Evolutionary conservation across 2,113 vertebrate genomes (phyloP).

Genomic region (Acrocephalus kingi): DNA sequence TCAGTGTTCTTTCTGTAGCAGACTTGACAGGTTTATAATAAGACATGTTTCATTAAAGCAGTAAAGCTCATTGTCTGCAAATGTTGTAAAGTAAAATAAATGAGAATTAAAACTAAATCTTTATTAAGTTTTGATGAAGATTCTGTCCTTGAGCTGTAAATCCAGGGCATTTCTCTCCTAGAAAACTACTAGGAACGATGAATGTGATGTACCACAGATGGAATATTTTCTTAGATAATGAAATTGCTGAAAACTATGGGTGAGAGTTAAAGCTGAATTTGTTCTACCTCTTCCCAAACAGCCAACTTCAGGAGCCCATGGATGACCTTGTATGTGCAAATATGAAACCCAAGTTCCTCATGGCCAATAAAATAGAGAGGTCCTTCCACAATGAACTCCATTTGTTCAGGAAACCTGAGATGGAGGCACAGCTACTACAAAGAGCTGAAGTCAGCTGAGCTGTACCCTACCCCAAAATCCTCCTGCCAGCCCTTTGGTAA

Average conservation of each 20-base stretch:
- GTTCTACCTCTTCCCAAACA: not conserved
- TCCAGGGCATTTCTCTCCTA: not conserved
- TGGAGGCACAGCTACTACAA: not conserved
- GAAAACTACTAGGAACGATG: not conserved
- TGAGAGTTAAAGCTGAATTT: not conserved
- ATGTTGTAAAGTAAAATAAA: conserved; percentile 20
- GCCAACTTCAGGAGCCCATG: not conserved
- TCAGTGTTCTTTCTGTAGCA: not conserved
- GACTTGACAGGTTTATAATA: not conserved
- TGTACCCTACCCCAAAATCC: not conserved
- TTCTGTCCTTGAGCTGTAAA: conserved; percentile 15
- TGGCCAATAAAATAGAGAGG: not conserved
- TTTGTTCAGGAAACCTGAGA: not conserved
- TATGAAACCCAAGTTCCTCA: not conserved
- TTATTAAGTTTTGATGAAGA: conserved; percentile 20
- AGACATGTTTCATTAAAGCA: not conserved
- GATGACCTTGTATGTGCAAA: not conserved
- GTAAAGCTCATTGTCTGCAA: conserved; percentile 6
- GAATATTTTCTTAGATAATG: not conserved
- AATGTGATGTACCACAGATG: not conserved
- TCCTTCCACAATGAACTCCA: not conserved
- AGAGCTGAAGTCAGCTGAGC: not conserved
- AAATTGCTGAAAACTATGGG: not conserved
- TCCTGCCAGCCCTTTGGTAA: not conserved
- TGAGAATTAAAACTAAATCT: conserved; percentile 23